Percentiles rank a stretch among this genome's conserved stretches.
Conservation (phyloP, 2,888 invertebrate genomes). For the Hoplodrina blanda region DNA sequence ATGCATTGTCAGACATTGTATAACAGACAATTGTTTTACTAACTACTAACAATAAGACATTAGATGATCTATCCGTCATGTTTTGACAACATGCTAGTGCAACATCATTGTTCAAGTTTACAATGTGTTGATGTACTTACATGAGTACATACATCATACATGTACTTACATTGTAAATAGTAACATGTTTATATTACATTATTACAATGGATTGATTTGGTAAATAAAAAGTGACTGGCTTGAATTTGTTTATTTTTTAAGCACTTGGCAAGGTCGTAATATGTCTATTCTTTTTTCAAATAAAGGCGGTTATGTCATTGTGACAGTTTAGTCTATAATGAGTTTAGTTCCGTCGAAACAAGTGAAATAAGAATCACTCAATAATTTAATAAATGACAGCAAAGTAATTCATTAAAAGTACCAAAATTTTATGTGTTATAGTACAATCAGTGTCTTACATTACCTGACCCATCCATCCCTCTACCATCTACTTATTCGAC, state of each 20-base stretch:
- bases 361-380: too few species aligned
- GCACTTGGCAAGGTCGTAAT: neutral
- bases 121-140: slow-evolving; percentile 28
- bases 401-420: too few species aligned
- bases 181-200: slow-evolving; percentile 19
- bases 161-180: slow-evolving; percentile 29
- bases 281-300: neutral
- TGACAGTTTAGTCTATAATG: too few species aligned
- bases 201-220: slow-evolving; percentile 15
- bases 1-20: neutral
- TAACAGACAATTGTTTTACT: slow-evolving; percentile 29
- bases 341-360: too few species aligned
- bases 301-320: too few species aligned
- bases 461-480: too few species aligned
- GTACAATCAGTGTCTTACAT: too few species aligned
- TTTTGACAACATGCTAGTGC: slow-evolving; percentile 46
- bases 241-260: neutral
- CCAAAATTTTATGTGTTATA: too few species aligned
- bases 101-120: slow-evolving; percentile 51
- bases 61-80: slow-evolving; percentile 41
- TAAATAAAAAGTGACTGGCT: neutral
- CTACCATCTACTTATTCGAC: too few species aligned
- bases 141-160: neutral
- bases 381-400: too few species aligned
- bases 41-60: slow-evolving; percentile 26